Conservation (phyloP, 53 echinoderm and acorn worm species). For the Temnopleurus reevesii region DNA sequence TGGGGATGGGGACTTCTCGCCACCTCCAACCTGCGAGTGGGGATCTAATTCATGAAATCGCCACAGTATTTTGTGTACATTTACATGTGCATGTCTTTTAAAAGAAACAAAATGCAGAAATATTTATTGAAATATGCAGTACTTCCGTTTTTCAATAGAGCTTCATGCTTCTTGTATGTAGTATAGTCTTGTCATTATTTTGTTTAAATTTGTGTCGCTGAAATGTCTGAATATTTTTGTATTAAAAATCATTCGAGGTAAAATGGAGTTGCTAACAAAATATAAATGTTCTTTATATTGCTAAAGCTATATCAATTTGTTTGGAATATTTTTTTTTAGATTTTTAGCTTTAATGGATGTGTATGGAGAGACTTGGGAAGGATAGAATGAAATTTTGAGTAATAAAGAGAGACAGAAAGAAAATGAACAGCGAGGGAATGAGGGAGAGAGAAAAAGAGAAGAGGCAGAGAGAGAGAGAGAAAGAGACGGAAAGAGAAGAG, state of each 20-base stretch:
- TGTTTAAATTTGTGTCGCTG: constrained; percentile 35
- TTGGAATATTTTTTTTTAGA: too few relatives aligned
- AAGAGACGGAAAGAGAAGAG: background rate
- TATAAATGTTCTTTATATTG: background rate
- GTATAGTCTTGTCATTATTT: background rate
- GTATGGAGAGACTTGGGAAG: background rate
- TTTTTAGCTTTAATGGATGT: too few relatives aligned
- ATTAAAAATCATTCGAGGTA: background rate
- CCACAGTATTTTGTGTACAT: too few relatives aligned
- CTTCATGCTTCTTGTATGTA: background rate
- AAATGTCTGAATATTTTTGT: constrained; percentile 37
- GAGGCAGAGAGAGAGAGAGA: background rate
- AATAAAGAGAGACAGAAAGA: background rate
- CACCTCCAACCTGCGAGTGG: too few relatives aligned
- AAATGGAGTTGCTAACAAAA: constrained; percentile 17
- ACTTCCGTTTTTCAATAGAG: constrained; percentile 4
- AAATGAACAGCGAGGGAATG: background rate
- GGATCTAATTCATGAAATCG: too few relatives aligned
- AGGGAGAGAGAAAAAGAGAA: background rate
- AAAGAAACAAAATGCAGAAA: background rate
- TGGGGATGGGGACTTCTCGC: too few relatives aligned
- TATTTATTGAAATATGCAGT: constrained; percentile 33
- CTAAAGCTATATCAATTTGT: background rate
- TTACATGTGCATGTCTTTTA: too few relatives aligned
- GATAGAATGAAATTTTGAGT: background rate